These are phyloP conservation scores for Ennomos quercinarius DNA, from an alignment of 2,888 invertebrate genomes.

Conservation along the genomic window DNA sequence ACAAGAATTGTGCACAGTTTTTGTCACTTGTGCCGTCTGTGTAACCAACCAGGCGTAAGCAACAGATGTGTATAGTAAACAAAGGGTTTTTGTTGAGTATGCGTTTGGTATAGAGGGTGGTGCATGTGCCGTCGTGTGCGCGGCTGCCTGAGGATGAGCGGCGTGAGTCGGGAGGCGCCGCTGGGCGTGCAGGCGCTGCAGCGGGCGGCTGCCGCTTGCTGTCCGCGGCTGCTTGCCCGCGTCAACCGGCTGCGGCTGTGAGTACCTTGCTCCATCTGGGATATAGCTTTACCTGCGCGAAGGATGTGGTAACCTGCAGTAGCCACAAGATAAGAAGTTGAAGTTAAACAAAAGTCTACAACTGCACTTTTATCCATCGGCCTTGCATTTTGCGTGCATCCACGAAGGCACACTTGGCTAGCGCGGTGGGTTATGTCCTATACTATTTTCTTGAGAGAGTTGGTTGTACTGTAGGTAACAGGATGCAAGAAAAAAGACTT, in stretches of 20 bases:
- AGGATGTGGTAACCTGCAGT: no score
- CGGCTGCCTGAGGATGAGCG: conserved; percentile 75
- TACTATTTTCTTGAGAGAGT: no score
- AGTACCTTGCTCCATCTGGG: no score
- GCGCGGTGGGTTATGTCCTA: no score
- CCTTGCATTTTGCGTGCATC: no score
- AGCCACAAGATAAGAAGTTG: no score
- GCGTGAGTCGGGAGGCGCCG: conserved; percentile 86
- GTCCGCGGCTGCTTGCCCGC: conserved; percentile 86
- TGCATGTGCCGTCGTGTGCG: neutral
- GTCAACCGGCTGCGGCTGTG: conserved; percentile 88
- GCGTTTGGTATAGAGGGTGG: conserved; percentile 41
- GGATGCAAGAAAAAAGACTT: no score
- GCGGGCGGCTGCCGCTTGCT: conserved; percentile 80
- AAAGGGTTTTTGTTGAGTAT: conserved; percentile 52
- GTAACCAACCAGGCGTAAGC: neutral
- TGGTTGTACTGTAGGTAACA: no score
- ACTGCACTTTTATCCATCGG: no score
- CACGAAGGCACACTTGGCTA: no score
- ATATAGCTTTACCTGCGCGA: no score
- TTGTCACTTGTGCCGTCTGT: neutral
- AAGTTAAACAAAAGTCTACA: no score
- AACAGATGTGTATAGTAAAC: conserved; percentile 49
- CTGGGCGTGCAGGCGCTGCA: conserved; percentile 87
- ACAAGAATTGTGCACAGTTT: neutral